phyloP scores from a whole-genome alignment of 2,113 vertebrate species.

The Xiphias gladius region DNA sequence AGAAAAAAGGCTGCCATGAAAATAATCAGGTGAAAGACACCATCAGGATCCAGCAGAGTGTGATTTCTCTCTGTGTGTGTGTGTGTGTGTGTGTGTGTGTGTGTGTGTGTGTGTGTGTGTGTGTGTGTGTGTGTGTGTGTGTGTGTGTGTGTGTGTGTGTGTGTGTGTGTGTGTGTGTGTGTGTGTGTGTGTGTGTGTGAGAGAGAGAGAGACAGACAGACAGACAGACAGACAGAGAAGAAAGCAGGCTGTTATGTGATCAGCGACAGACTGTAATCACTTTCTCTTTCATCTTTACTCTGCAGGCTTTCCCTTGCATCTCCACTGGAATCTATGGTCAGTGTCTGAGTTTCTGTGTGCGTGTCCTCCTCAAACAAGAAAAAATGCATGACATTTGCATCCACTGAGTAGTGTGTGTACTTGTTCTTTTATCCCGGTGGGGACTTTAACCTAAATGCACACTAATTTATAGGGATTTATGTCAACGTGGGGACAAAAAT shows the following conservation, averaged over 20 bases:
- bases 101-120: slow-evolving; percentile 3
- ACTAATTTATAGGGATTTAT: no score
- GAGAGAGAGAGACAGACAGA: no score
- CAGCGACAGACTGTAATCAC: slow-evolving; percentile 31
- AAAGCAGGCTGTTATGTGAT: slow-evolving; percentile 21
- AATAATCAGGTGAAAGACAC: slow-evolving; percentile 31
- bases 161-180: slow-evolving; percentile 2
- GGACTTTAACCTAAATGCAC: no score
- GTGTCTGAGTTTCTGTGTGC: slow-evolving; percentile 63
- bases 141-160: slow-evolving; percentile 1
- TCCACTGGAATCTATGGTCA: slow-evolving; percentile 93
- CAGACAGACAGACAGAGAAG: neutral
- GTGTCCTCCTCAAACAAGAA: slow-evolving; percentile 8
- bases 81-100: slow-evolving; percentile 12
- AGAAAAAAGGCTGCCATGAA: slow-evolving; percentile 27
- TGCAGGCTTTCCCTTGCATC: slow-evolving; percentile 92
- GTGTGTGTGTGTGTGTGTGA: slow-evolving; percentile 13
- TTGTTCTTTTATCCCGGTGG: no score
- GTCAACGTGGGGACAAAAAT: neutral
- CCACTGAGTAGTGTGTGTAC: neutral
- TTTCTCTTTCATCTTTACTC: slow-evolving; percentile 49
- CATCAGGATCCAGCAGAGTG: slow-evolving; percentile 22
- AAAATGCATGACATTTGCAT: slow-evolving; percentile 12
- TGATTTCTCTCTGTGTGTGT: slow-evolving; percentile 11
- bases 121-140: slow-evolving; percentile 10